Percentiles rank a stretch among this genome's conserved stretches.
These are phyloP conservation scores for Rhagium mordax DNA, from an alignment of 2,888 invertebrate genomes.

Conservation along the genomic window DNA sequence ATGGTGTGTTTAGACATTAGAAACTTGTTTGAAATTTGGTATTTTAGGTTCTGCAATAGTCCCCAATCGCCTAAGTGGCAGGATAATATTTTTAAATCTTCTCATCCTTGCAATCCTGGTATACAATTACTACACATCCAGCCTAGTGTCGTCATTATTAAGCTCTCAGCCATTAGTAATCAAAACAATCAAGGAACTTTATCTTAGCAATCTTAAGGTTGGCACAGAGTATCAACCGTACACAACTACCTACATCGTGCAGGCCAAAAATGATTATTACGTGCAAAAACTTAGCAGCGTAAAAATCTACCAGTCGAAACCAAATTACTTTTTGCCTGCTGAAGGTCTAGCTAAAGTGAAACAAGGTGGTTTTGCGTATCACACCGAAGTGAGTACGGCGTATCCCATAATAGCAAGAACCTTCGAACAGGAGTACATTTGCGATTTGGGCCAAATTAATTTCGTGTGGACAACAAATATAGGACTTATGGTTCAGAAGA, in stretches of 20 bases:
- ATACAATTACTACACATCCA: constrained; percentile 76
- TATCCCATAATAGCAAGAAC: constrained; percentile 65
- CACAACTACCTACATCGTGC: constrained; percentile 64
- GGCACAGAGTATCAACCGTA: constrained; percentile 72
- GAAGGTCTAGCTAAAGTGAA: constrained; percentile 69
- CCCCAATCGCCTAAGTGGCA: constrained; percentile 57
- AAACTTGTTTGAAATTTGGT: no score
- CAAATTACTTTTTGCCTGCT: constrained; percentile 48
- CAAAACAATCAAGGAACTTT: constrained; percentile 71
- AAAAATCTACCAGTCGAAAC: constrained; percentile 51
- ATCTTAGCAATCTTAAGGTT: constrained; percentile 71
- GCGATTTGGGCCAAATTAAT: constrained; percentile 68
- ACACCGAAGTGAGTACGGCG: constrained; percentile 70
- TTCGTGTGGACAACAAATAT: constrained; percentile 60
- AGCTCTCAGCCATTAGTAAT: constrained; percentile 72
- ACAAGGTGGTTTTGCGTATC: constrained; percentile 72
- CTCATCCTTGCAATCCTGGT: constrained; percentile 68
- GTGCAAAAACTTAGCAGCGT: constrained; percentile 54
- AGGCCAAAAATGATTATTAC: constrained; percentile 52
- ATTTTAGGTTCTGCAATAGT: constrained; percentile 57
- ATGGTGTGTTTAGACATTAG: no score
- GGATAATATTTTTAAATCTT: constrained; percentile 60
- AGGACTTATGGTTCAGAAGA: constrained; percentile 68
- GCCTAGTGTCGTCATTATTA: constrained; percentile 74
- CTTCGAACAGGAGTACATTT: constrained; percentile 70